These are phyloP conservation scores for Drosophila sechellia DNA, from an alignment of 1,140 invertebrate species.

Conservation along the genomic window DNA sequence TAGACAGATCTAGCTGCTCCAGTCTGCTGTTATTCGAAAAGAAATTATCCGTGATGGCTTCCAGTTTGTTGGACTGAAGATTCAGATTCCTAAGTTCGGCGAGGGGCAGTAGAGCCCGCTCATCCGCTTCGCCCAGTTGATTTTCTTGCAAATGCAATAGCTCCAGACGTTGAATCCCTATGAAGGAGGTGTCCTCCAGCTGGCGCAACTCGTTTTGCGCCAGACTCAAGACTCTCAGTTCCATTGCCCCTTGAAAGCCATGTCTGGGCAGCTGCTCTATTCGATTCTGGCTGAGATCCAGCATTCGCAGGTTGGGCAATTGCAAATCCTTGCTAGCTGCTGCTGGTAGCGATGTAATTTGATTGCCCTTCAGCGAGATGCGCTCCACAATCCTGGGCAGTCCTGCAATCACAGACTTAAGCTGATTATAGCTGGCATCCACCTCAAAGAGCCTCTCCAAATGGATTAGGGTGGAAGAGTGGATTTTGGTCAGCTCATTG, in stretches of 20 bases:
- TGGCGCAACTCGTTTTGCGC: conserved; percentile 91
- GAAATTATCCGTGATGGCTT: conserved; percentile 88
- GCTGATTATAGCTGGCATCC: conserved; percentile 90
- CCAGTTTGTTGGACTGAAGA: conserved; percentile 91
- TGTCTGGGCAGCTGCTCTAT: conserved; percentile 89
- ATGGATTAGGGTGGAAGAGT: conserved; percentile 90
- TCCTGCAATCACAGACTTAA: conserved; percentile 89
- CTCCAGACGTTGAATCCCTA: conserved; percentile 90
- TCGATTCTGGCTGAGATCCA: conserved; percentile 92
- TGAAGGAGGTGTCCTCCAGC: conserved; percentile 89
- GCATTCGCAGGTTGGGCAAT: conserved; percentile 88
- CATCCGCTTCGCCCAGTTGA: conserved; percentile 88
- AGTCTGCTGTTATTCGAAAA: conserved; percentile 88
- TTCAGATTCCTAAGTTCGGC: conserved; percentile 88
- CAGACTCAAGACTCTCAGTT: conserved; percentile 90
- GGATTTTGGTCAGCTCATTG: conserved; percentile 89
- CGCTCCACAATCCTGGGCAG: conserved; percentile 91
- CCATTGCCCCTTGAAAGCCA: conserved; percentile 88
- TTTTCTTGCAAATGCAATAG: conserved; percentile 92
- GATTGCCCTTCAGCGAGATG: conserved; percentile 90
- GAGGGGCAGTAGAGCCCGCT: conserved; percentile 88
- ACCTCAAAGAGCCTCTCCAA: conserved; percentile 91
- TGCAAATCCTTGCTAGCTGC: conserved; percentile 88
- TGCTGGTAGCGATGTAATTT: conserved; percentile 88
- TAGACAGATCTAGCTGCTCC: conserved; percentile 90